These are phyloP conservation scores for Uropsilus gracilis DNA, from an alignment of 2,113 vertebrate species.

Conservation along the genomic window DNA sequence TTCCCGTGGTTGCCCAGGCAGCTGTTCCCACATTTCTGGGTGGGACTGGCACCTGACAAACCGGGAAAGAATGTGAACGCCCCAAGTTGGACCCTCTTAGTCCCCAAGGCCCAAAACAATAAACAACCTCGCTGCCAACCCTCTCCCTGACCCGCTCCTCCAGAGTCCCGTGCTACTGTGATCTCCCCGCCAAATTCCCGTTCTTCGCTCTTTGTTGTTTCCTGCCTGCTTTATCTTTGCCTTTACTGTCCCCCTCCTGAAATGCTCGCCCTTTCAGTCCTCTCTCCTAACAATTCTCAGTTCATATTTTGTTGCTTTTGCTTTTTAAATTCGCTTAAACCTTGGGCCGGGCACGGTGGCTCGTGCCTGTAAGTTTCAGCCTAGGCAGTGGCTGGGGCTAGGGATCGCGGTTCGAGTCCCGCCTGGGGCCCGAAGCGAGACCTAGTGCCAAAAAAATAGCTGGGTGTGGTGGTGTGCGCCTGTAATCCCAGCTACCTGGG, in stretches of 20 bases:
- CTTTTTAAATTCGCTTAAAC: neutral
- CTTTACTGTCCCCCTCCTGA: neutral
- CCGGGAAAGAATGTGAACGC: neutral
- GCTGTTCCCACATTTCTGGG: fast-evolving
- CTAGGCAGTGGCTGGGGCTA: too few species aligned
- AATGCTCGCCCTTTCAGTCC: neutral
- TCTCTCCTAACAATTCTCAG: neutral
- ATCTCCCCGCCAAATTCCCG: neutral
- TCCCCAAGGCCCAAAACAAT: neutral
- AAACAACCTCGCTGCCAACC: neutral
- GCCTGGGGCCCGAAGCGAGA: too few species aligned
- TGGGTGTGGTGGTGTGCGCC: too few species aligned
- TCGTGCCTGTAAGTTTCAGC: too few species aligned
- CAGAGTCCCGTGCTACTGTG: neutral
- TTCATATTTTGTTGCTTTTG: neutral
- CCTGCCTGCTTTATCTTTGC: neutral
- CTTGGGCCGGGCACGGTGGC: too few species aligned
- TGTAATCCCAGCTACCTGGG: too few species aligned
- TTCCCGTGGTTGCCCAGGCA: neutral
- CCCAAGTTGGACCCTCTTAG: neutral
- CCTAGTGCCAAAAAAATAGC: too few species aligned
- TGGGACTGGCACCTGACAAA: neutral
- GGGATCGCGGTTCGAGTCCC: too few species aligned
- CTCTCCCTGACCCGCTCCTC: neutral
- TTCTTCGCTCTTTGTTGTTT: neutral